Conservation (phyloP, 2,113 vertebrate species). For the Scalopus aquaticus region DNA sequence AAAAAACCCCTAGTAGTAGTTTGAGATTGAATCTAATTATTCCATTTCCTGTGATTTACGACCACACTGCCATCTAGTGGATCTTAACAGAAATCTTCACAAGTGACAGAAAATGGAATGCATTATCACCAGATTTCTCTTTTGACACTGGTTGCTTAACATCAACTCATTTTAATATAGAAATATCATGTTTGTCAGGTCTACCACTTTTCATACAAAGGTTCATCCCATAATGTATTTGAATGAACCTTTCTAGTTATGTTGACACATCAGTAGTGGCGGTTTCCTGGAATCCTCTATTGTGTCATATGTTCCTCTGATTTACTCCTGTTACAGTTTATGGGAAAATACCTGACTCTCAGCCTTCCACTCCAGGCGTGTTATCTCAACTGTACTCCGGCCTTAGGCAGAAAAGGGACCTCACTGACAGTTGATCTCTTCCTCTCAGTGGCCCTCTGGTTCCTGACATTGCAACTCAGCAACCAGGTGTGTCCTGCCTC, state of each 20-base stretch:
- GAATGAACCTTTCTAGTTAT: background rate
- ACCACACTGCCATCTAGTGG: conserved; percentile 86
- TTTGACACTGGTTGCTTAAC: background rate
- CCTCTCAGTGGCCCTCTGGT: background rate
- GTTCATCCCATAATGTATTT: background rate
- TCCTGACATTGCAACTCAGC: background rate
- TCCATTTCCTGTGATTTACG: conserved; percentile 29
- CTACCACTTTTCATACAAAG: background rate
- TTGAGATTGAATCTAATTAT: background rate
- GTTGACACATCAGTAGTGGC: too few relatives aligned
- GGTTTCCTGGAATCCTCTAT: background rate
- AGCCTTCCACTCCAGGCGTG: too few relatives aligned
- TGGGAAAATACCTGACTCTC: background rate
- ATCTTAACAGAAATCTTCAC: background rate
- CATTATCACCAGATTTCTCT: background rate
- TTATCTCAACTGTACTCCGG: background rate
- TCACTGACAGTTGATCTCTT: background rate
- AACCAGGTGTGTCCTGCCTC: fast-evolving
- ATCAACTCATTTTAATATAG: background rate
- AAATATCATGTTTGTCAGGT: background rate
- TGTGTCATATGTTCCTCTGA: fast-evolving
- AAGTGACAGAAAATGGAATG: background rate
- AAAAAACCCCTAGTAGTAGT: background rate
- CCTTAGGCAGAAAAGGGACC: background rate
- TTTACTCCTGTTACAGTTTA: background rate